Percentiles rank a stretch among this genome's conserved stretches.
These are phyloP conservation scores for Cheilosia scutellata DNA, from an alignment of 2,888 invertebrate species.

Conservation along the genomic window DNA sequence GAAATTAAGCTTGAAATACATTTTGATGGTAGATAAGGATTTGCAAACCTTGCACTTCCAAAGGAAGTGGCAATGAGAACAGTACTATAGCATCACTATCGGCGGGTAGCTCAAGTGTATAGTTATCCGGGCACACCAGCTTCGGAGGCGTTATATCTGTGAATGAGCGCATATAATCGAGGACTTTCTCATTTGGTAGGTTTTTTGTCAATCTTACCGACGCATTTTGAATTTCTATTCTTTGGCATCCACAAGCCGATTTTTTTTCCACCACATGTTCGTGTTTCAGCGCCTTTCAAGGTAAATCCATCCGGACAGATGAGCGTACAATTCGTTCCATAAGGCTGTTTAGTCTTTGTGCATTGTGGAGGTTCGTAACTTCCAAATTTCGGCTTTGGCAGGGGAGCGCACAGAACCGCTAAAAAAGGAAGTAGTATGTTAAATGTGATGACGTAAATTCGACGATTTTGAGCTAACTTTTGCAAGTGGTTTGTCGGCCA, in stretches of 20 bases:
- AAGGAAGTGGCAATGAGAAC: conserved; percentile 40
- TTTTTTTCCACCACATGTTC: conserved; percentile 85
- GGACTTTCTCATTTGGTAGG: no score
- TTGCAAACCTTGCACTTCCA: conserved; percentile 55
- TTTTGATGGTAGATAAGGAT: neutral
- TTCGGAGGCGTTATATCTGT: conserved; percentile 64
- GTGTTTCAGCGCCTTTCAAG: conserved; percentile 85
- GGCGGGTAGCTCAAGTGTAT: conserved; percentile 46
- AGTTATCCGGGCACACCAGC: conserved; percentile 56
- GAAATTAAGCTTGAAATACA: conserved; percentile 33
- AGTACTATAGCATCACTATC: conserved; percentile 53
- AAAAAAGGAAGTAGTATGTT: neutral
- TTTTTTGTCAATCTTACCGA: conserved; percentile 82
- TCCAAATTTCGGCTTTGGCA: conserved; percentile 85
- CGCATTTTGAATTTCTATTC: conserved; percentile 83
- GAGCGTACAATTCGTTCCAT: conserved; percentile 86
- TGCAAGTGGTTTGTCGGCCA: conserved; percentile 88
- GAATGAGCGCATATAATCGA: neutral
- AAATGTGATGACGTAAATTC: neutral
- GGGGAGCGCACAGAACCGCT: conserved; percentile 85
- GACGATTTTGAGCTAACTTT: conserved; percentile 84
- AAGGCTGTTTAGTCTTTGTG: conserved; percentile 85
- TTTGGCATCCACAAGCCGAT: conserved; percentile 86
- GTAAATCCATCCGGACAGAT: conserved; percentile 87
- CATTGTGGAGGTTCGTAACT: conserved; percentile 85